A percentile compares a stretch with the other conserved stretches of the same genome.
Conservation (phyloP, 2,113 vertebrate genomes). For the Sphyrna mokarran region DNA sequence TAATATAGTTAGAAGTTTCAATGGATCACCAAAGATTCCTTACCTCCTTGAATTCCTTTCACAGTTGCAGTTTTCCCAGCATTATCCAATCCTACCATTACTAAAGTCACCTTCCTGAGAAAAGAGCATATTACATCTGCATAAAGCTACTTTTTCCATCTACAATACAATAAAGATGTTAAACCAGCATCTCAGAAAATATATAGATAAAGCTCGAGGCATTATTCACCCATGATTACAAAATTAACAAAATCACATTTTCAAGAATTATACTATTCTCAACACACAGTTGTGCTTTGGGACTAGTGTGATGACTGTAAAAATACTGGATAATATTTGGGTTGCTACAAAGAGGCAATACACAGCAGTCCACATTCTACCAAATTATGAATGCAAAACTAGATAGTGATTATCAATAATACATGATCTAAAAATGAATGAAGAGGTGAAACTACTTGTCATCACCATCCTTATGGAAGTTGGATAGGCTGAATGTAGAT, state of each 20-base stretch:
- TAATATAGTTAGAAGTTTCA: not conserved
- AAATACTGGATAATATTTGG: not conserved
- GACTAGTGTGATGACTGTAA: not conserved
- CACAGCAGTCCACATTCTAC: not conserved
- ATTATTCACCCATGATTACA: not conserved
- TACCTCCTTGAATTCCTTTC: conserved; percentile 91
- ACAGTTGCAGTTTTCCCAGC: conserved; percentile 87
- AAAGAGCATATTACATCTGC: conserved; percentile 38
- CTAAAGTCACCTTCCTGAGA: conserved; percentile 86
- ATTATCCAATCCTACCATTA: conserved; percentile 95
- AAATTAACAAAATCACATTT: not conserved
- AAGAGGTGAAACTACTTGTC: not conserved
- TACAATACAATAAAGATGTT: not conserved
- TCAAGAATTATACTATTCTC: not conserved
- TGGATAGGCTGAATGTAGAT: not conserved
- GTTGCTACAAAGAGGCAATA: not conserved
- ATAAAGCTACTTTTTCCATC: not conserved
- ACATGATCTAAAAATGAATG: not conserved
- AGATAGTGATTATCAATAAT: not conserved
- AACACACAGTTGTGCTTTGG: not conserved
- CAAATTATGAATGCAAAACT: not conserved
- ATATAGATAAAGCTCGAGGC: conserved; percentile 27
- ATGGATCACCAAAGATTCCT: conserved; percentile 38
- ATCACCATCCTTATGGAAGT: not conserved
- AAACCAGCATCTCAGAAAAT: conserved; percentile 48